Percentiles rank a stretch among this genome's conserved stretches.
Evolutionary conservation across 2,113 vertebrate genomes (phyloP).

Genomic region (Elephas maximus): DNA sequence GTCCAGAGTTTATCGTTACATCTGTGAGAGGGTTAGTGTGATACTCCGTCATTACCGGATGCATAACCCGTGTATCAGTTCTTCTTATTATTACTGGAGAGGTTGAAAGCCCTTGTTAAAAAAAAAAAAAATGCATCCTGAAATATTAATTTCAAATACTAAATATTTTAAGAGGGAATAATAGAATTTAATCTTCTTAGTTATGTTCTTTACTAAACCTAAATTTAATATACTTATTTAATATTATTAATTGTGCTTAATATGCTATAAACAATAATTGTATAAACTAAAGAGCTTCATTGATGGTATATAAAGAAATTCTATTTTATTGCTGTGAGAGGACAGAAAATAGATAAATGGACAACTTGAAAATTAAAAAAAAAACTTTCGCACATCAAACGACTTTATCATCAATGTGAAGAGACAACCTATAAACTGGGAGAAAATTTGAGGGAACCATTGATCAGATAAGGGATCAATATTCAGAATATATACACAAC

Average conservation of each 20-base stretch:
- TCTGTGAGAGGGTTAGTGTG: background rate
- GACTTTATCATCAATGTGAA: background rate
- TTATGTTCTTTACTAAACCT: background rate
- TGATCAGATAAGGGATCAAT: background rate
- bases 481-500: background rate
- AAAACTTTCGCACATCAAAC: too few relatives aligned
- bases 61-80: background rate
- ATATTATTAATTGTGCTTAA: background rate
- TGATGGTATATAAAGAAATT: background rate
- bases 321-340: background rate
- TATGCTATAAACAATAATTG: background rate
- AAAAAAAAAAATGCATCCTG: background rate
- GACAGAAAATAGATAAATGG: background rate
- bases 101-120: background rate
- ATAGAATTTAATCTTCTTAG: background rate
- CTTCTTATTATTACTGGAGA: background rate
- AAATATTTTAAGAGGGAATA: background rate
- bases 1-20: background rate
- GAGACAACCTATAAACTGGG: too few relatives aligned
- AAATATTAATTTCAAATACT: background rate
- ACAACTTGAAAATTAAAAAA: too few relatives aligned
- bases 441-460: background rate
- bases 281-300: background rate
- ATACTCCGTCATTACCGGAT: background rate
- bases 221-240: background rate